phyloP scores from a whole-genome alignment of 2,888 invertebrate genomes.

The Xylota segnis region DNA sequence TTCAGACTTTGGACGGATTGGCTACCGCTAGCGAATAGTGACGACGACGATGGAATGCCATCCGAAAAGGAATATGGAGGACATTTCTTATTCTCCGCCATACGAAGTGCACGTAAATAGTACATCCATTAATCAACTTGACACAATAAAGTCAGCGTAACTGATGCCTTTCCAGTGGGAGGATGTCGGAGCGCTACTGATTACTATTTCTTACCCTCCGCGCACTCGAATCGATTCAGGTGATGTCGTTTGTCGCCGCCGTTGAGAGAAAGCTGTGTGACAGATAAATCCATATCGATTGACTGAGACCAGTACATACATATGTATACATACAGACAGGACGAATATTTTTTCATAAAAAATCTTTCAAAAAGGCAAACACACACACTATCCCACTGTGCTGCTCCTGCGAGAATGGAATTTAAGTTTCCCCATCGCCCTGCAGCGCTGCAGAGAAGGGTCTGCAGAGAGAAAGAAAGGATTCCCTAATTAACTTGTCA shows the following conservation, averaged over 20 bases:
- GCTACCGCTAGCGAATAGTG: slow-evolving; percentile 36
- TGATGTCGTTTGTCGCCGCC: slow-evolving; percentile 61
- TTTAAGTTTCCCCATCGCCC: slow-evolving; percentile 20
- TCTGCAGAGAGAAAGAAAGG: slow-evolving; percentile 34
- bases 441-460: not conserved
- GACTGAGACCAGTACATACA: slow-evolving; percentile 29
- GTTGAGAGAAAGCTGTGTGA: slow-evolving; percentile 8
- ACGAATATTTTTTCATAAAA: slow-evolving; percentile 56
- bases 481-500: slow-evolving; percentile 81
- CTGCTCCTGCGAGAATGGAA: slow-evolving; percentile 40
- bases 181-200: slow-evolving; percentile 55
- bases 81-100: slow-evolving; percentile 59
- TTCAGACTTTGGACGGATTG: slow-evolving; percentile 59
- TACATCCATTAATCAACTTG: slow-evolving; percentile 77
- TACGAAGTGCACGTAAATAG: slow-evolving; percentile 73
- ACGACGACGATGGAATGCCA: slow-evolving; percentile 60
- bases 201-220: slow-evolving; percentile 35
- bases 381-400: not conserved
- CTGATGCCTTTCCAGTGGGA: slow-evolving; percentile 69
- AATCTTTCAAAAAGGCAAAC: not conserved
- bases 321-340: slow-evolving; percentile 7
- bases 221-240: slow-evolving; percentile 40
- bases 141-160: slow-evolving; percentile 78
- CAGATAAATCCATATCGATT: slow-evolving; percentile 46
- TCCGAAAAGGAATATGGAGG: slow-evolving; percentile 26